Percentiles rank a stretch among this genome's conserved stretches.
Conservation (phyloP, 2,113 vertebrate genomes). For the Platysternon megacephalum region DNA sequence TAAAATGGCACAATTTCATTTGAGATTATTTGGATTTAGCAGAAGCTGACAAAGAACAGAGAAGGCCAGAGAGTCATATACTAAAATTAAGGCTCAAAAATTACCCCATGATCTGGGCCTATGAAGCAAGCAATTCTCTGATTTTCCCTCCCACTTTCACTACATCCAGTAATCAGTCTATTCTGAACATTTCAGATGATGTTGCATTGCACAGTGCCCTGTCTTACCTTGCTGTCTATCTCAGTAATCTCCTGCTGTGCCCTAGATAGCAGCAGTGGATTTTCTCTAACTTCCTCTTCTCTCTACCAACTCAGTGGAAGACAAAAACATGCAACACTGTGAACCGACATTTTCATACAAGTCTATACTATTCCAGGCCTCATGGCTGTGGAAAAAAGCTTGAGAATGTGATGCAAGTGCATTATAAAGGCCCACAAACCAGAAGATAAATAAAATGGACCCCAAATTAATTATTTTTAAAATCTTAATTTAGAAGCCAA, state of each 20-base stretch:
- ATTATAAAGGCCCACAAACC: background rate
- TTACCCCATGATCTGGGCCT: background rate
- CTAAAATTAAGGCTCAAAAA: background rate
- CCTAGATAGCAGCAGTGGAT: background rate
- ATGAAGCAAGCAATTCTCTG: background rate
- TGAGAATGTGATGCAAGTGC: background rate
- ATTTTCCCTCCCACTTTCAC: background rate
- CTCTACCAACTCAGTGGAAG: background rate
- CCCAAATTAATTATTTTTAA: background rate
- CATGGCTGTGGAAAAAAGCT: background rate
- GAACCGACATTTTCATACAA: background rate
- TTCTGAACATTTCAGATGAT: background rate
- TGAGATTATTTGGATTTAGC: background rate
- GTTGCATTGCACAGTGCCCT: background rate
- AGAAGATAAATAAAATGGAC: background rate
- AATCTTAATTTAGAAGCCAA: background rate
- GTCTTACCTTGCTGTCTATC: background rate
- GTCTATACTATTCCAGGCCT: background rate
- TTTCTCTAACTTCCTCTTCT: background rate
- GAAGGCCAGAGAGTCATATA: background rate
- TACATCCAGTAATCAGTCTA: background rate
- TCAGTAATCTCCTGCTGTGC: background rate
- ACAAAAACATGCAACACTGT: background rate
- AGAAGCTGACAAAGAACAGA: background rate
- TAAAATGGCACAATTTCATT: background rate